These are phyloP conservation scores for Myotis lucifugus DNA, from an alignment of 2,113 vertebrate genomes.

Conservation along the genomic window DNA sequence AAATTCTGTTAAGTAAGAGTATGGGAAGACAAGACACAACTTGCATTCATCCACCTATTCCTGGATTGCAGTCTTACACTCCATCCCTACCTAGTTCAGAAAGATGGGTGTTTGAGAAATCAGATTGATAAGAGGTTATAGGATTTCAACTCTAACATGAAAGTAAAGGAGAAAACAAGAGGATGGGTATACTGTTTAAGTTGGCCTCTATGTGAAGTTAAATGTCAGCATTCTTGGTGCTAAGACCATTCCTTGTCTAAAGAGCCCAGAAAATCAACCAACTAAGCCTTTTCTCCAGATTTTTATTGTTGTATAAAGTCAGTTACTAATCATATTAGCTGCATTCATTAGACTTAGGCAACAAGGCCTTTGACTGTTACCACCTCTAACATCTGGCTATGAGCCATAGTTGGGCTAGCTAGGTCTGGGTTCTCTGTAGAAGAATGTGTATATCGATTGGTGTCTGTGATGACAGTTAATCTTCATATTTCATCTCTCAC, in stretches of 20 bases:
- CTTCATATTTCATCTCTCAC: not conserved
- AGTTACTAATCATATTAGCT: not conserved
- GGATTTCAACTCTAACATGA: not conserved
- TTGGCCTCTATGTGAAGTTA: not conserved
- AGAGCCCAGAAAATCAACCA: not conserved
- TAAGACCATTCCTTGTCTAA: not conserved
- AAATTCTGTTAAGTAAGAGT: not conserved
- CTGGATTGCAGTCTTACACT: not conserved
- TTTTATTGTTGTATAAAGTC: not conserved
- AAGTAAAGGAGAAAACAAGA: constrained; percentile 7
- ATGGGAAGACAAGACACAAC: not conserved
- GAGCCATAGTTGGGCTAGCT: not conserved
- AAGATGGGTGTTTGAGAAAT: not conserved
- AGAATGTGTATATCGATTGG: not conserved
- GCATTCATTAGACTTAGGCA: not conserved
- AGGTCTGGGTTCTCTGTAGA: not conserved
- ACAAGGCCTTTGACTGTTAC: not conserved
- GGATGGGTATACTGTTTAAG: not conserved
- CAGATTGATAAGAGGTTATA: not conserved
- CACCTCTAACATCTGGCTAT: not conserved
- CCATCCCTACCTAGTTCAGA: constrained; percentile 25
- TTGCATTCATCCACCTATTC: not conserved
- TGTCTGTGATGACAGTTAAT: not conserved
- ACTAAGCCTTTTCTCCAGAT: not conserved
- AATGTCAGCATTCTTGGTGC: not conserved